These are phyloP conservation scores for Nephrotoma flavescens DNA, from an alignment of 2,888 invertebrate genomes.

Conservation along the genomic window DNA sequence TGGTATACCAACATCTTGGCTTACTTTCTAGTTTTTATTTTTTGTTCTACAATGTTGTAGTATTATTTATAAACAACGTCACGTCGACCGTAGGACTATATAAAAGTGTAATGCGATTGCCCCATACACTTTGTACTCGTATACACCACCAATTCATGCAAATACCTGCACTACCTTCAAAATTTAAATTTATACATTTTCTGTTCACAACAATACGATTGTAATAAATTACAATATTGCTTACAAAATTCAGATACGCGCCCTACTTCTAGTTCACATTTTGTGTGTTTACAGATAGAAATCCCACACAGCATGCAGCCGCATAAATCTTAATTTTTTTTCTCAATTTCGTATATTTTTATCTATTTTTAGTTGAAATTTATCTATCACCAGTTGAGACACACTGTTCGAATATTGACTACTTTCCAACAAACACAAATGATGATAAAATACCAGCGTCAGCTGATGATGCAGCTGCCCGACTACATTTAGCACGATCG, in stretches of 20 bases:
- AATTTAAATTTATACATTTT: background rate
- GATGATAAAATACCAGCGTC: slow-evolving; percentile 23
- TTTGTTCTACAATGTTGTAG: background rate
- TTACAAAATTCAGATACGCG: background rate
- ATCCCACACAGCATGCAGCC: background rate
- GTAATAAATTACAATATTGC: background rate
- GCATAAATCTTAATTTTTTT: background rate
- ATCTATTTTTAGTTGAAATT: slow-evolving; percentile 55
- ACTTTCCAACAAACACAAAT: slow-evolving; percentile 49
- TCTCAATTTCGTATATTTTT: background rate
- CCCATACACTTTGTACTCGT: background rate
- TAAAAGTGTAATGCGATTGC: background rate
- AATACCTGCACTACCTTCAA: background rate
- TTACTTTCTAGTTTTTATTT: background rate
- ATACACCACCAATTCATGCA: background rate
- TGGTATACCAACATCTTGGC: background rate
- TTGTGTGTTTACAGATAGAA: background rate
- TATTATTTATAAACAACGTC: background rate
- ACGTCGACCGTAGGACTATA: background rate
- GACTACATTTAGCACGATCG: slow-evolving; percentile 74
- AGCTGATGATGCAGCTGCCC: slow-evolving; percentile 63
- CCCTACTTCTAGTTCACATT: background rate
- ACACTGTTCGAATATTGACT: slow-evolving; percentile 88
- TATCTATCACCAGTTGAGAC: slow-evolving; percentile 87
- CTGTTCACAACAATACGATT: background rate